A percentile compares a stretch with the other conserved stretches of the same genome.
Conservation (phyloP, 2,888 invertebrate species). For the Mythimna pallens region DNA sequence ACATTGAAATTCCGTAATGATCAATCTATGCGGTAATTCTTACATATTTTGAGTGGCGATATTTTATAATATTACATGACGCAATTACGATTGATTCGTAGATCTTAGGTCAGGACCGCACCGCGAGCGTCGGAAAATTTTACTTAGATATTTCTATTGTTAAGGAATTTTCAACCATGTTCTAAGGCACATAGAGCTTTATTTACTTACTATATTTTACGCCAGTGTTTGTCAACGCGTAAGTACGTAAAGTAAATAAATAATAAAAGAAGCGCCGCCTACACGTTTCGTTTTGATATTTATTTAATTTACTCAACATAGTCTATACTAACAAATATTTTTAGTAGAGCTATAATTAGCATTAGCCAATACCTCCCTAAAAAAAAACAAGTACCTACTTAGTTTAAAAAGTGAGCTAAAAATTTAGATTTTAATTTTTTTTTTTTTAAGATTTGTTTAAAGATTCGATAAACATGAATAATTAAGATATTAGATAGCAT, state of each 20-base stretch:
- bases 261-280: slow-evolving; percentile 67
- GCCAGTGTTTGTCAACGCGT: slow-evolving; percentile 62
- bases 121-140: slow-evolving; percentile 67
- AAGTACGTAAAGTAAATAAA: slow-evolving; percentile 70
- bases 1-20: slow-evolving; percentile 16
- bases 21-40: slow-evolving; percentile 36
- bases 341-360: slow-evolving; percentile 46
- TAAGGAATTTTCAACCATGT: slow-evolving; percentile 65
- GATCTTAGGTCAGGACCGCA: slow-evolving; percentile 74
- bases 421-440: too few relatives aligned
- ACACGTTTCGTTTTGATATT: slow-evolving; percentile 55
- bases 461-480: too few relatives aligned
- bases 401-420: too few relatives aligned
- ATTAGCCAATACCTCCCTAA: slow-evolving; percentile 13
- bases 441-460: too few relatives aligned
- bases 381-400: neutral
- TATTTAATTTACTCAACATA: slow-evolving; percentile 60
- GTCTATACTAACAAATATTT: slow-evolving; percentile 46
- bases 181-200: slow-evolving; percentile 39
- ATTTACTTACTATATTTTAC: slow-evolving; percentile 50
- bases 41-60: slow-evolving; percentile 25
- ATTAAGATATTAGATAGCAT: neutral
- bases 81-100: slow-evolving; percentile 71
- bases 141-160: slow-evolving; percentile 44
- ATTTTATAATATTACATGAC: slow-evolving; percentile 55